A percentile compares a stretch with the other conserved stretches of the same genome.
These are phyloP conservation scores for Schrankia costaestrigalis DNA, from an alignment of 2,888 invertebrate genomes.

Conservation along the genomic window DNA sequence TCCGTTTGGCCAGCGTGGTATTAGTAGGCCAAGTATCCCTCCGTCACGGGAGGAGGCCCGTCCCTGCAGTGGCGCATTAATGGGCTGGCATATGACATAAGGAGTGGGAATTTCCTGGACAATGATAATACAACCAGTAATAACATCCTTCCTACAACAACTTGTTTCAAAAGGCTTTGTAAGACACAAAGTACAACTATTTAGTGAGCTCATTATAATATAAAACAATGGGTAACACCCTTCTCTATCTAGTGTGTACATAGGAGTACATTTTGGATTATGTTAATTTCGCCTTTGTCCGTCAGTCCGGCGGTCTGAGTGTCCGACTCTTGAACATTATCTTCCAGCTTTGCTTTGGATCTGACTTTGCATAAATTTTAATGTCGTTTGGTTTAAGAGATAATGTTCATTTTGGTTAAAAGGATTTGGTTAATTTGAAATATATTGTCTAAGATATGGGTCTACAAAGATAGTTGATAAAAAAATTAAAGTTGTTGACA, in stretches of 20 bases:
- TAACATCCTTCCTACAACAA: no score
- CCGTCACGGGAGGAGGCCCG: no score
- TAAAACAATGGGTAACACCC: conserved; percentile 14
- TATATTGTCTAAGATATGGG: no score
- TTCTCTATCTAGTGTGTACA: conserved; percentile 5
- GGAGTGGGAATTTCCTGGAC: no score
- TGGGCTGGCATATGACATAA: no score
- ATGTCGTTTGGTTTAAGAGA: conserved; percentile 28
- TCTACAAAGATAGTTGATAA: no score
- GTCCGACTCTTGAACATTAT: conserved; percentile 39
- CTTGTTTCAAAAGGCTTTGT: neutral
- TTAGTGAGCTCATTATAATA: conserved; percentile 4
- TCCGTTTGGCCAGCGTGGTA: no score
- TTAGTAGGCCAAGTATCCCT: no score
- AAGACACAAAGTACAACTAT: conserved; percentile 1
- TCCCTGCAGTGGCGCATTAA: no score
- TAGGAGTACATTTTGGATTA: conserved; percentile 27
- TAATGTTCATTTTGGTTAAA: conserved; percentile 1
- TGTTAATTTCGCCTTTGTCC: conserved; percentile 40
- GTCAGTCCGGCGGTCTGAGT: conserved; percentile 14
- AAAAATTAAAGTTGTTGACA: no score
- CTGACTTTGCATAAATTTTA: conserved; percentile 44
- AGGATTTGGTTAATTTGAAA: neutral
- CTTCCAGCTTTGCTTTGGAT: conserved; percentile 33
- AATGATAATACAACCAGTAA: no score